phyloP scores from a whole-genome alignment of 2,888 invertebrate genomes.

The Subacronicta megacephala region DNA sequence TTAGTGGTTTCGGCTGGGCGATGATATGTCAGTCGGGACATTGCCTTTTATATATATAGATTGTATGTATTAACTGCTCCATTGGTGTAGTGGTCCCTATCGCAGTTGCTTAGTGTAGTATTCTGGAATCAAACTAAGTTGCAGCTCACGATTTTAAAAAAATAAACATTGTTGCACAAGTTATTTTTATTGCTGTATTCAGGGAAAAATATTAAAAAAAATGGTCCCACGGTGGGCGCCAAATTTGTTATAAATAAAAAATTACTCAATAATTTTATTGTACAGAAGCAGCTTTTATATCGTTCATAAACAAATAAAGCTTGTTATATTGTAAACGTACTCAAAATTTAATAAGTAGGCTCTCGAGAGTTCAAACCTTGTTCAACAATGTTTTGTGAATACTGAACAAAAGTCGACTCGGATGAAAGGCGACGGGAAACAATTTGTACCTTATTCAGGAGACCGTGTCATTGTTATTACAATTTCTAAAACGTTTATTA shows the following conservation, averaged over 20 bases:
- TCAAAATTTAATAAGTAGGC: conserved; percentile 21
- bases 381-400: conserved; percentile 17
- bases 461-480: conserved; percentile 35
- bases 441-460: conserved; percentile 20
- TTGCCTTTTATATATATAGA: no score
- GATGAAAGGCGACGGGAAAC: conserved; percentile 11
- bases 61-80: no score
- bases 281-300: conserved; percentile 6
- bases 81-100: no score
- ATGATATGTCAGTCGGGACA: no score
- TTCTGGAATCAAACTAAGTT: no score
- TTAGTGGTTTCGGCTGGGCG: no score
- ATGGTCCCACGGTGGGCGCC: conserved; percentile 25
- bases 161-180: no score
- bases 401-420: conserved; percentile 10
- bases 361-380: conserved; percentile 9
- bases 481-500: conserved; percentile 16
- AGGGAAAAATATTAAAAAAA: no score
- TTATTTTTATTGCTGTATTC: no score
- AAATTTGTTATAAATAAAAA: conserved; percentile 10
- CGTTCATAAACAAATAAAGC: conserved; percentile 15
- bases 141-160: no score
- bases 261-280: conserved; percentile 8
- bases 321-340: conserved; percentile 11
- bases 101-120: no score